phyloP scores from a whole-genome alignment of 2,797 vertebrate species.

The Cossypha dichroa region DNA sequence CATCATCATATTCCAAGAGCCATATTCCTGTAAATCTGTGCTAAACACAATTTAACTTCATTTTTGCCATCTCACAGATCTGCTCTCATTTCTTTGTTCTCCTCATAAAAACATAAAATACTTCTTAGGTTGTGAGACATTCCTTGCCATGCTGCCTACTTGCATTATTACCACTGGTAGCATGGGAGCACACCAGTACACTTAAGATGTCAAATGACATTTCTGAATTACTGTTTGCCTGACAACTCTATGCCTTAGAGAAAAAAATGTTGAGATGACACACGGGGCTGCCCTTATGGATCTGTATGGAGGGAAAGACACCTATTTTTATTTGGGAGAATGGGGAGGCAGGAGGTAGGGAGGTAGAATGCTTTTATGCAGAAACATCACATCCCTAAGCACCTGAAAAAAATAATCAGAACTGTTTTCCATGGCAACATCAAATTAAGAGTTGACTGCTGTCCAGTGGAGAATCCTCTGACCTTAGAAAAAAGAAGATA shows the following conservation, averaged over 20 bases:
- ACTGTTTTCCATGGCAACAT: not conserved
- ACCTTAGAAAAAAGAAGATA: not conserved
- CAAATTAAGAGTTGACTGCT: not conserved
- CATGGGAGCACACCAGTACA: not conserved
- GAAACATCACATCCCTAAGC: not conserved
- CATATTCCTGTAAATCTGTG: not conserved
- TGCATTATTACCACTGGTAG: not conserved
- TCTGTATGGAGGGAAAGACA: not conserved
- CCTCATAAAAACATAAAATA: not conserved
- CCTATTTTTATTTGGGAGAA: not conserved
- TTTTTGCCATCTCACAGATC: not conserved
- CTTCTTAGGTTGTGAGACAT: not conserved
- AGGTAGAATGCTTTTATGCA: not conserved
- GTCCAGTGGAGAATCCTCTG: not conserved
- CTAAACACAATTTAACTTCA: slow-evolving; percentile 9
- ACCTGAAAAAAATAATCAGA: not conserved
- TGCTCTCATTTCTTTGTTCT: not conserved
- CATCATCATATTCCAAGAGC: slow-evolving; percentile 32
- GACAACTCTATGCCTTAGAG: not conserved
- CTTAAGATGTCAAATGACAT: not conserved
- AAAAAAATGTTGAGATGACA: not conserved
- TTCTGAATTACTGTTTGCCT: not conserved
- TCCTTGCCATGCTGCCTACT: not conserved
- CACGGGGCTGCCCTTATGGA: not conserved
- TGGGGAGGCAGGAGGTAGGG: not conserved